Conservation (phyloP, 1,140 invertebrate genomes). For the Drosophila hydei region DNA sequence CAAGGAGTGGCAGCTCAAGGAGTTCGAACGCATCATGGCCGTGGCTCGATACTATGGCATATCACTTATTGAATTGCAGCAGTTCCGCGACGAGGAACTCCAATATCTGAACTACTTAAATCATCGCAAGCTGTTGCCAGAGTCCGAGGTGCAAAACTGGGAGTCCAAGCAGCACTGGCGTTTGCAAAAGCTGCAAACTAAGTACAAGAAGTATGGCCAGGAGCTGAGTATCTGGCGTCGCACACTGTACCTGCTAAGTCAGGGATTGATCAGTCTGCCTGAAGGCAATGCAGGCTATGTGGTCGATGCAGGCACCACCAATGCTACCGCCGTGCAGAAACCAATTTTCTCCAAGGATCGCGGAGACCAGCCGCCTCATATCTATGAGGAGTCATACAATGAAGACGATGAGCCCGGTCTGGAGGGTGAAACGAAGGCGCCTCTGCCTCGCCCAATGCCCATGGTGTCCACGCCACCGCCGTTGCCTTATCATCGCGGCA, state of each 20-base stretch:
- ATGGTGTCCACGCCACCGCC: conserved; percentile 48
- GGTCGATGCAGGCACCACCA: conserved; percentile 59
- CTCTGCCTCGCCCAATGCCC: conserved; percentile 21
- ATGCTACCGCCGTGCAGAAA: conserved; percentile 57
- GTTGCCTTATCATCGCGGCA: conserved; percentile 30
- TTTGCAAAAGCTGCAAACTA: conserved; percentile 46
- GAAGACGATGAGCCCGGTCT: conserved; percentile 72
- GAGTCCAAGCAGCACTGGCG: conserved; percentile 51
- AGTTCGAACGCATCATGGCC: conserved; percentile 61
- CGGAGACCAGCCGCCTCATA: conserved; percentile 76
- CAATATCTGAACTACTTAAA: conserved; percentile 59
- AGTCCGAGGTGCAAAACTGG: conserved; percentile 51
- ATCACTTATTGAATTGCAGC: conserved; percentile 63
- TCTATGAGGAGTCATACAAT: conserved; percentile 63
- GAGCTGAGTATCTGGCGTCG: conserved; percentile 71
- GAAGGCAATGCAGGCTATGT: conserved; percentile 49
- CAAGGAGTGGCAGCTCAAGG: conserved; percentile 72
- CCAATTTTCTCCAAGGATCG: conserved; percentile 73
- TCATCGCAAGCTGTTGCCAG: conserved; percentile 54
- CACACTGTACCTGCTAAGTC: conserved; percentile 63
- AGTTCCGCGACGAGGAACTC: conserved; percentile 76
- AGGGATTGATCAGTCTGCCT: conserved; percentile 67
- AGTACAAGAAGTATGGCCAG: conserved; percentile 51
- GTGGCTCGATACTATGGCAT: conserved; percentile 72
- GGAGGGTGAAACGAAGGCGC: conserved; percentile 53